phyloP scores from a whole-genome alignment of 2,113 vertebrate genomes.

The Todiramphus chloris region DNA sequence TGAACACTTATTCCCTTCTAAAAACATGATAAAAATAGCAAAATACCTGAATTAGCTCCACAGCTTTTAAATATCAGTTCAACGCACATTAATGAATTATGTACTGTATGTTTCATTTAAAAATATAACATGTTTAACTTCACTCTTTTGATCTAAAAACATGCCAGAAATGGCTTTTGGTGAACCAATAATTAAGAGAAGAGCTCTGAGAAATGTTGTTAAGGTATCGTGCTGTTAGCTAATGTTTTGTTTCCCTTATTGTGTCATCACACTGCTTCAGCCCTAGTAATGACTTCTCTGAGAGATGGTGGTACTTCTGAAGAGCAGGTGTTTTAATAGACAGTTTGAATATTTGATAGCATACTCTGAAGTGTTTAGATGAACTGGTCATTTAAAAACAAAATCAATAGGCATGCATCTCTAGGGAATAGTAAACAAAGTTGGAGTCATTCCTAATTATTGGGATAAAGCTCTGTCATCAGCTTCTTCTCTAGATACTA shows the following conservation, averaged over 20 bases:
- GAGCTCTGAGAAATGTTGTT: neutral
- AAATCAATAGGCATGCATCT: constrained; percentile 46
- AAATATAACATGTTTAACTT: neutral
- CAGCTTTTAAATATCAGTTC: neutral
- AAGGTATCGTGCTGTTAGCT: neutral
- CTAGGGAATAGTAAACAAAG: constrained; percentile 67
- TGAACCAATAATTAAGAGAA: neutral
- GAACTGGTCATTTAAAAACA: constrained; percentile 34
- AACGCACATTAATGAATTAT: neutral
- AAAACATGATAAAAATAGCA: neutral
- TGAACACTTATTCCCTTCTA: neutral
- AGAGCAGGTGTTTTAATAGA: neutral
- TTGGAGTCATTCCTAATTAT: constrained; percentile 45
- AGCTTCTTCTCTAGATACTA: constrained; percentile 45
- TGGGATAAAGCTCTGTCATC: constrained; percentile 50
- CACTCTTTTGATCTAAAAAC: neutral
- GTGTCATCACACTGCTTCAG: neutral
- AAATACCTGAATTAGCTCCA: neutral
- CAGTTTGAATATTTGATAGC: constrained; percentile 41
- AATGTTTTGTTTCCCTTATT: neutral
- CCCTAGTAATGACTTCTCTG: neutral
- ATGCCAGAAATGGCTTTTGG: neutral
- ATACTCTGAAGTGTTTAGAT: neutral
- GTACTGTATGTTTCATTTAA: neutral
- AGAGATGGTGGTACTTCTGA: neutral